Base-by-base conservation (phyloP, 2,888 invertebrate species). In the Clanis bilineata region DNA sequence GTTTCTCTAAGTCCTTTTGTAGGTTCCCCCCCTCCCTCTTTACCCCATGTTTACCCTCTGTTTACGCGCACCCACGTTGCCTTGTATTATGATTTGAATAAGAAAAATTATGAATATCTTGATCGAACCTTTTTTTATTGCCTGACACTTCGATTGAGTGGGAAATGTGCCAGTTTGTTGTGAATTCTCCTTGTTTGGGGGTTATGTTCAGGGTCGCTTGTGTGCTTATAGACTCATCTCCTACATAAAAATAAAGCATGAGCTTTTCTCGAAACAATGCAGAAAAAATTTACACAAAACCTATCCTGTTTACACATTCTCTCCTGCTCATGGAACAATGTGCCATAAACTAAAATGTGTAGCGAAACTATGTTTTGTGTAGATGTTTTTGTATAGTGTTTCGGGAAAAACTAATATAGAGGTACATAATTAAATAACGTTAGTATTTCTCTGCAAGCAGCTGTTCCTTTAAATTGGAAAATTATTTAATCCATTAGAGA, bases 61-160 rank as follows among this genome's bases (percentile, higher is more conserved):
- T 65, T 64, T 55, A 61, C 60, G 67, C 47, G 36, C 28, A 51
- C 56, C 62, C 61, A 60, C 65, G 59, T 65, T 65, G 70, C 63
- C 65, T 68, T 65, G 60, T 62, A 59, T 69, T 69, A 73, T 62
- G 57, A 38, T 64, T 68, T 62, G 66, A 68, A 68, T 64, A 70
- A 58, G 63, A 64, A 67, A 68, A 67, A 68, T 67, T 28, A 22
- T 45, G 45, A 56, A 23, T 45, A 44, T 56, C 25, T 45, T 51
- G 51, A 51, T 51, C 32, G 51, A 51, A 18, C 32, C 41, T 9
- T 23, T 43, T 38, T 38, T 45, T 57, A 45, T 55, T 56, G 44
- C 55, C 45, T 56, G 45, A 23, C 38, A 23, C 44, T 47, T 28
- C 12, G 32, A 51, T 10, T 32, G 28, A 22, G 22, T 9, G 56